Percentiles rank a stretch among this genome's conserved stretches.
phyloP scores from a whole-genome alignment of 2,113 vertebrate species.

The Condylura cristata region DNA sequence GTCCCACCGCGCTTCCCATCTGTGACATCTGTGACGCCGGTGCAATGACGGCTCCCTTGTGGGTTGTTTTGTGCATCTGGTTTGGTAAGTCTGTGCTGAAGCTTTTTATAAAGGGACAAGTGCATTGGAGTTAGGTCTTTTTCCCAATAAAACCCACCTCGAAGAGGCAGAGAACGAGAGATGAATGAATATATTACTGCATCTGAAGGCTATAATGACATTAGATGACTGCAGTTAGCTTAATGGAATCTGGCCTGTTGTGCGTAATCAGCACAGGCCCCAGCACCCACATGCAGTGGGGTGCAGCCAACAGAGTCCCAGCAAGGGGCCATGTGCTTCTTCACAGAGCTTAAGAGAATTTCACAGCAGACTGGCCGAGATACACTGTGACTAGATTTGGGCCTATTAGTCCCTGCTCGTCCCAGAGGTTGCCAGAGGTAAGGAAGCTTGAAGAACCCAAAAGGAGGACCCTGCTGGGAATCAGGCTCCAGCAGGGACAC shows the following conservation, averaged over 20 bases:
- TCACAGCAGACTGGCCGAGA: not conserved
- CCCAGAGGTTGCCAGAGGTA: fast-evolving
- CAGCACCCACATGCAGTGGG: no score
- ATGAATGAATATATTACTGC: not conserved
- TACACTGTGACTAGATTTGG: not conserved
- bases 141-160: not conserved
- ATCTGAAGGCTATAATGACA: not conserved
- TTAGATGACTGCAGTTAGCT: not conserved
- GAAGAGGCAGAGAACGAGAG: no score
- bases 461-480: not conserved
- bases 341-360: not conserved
- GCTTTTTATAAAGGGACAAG: not conserved
- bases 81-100: not conserved
- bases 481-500: fast-evolving
- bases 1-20: not conserved
- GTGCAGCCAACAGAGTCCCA: not conserved
- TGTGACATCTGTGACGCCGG: not conserved
- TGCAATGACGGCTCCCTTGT: not conserved
- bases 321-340: fast-evolving
- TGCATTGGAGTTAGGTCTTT: not conserved
- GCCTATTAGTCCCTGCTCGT: not conserved
- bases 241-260: not conserved
- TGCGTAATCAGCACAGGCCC: not conserved
- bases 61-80: not conserved
- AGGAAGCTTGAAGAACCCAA: not conserved